Base-by-base conservation (phyloP, 1,140 invertebrate species). In the Vanessa tameamea region DNA sequence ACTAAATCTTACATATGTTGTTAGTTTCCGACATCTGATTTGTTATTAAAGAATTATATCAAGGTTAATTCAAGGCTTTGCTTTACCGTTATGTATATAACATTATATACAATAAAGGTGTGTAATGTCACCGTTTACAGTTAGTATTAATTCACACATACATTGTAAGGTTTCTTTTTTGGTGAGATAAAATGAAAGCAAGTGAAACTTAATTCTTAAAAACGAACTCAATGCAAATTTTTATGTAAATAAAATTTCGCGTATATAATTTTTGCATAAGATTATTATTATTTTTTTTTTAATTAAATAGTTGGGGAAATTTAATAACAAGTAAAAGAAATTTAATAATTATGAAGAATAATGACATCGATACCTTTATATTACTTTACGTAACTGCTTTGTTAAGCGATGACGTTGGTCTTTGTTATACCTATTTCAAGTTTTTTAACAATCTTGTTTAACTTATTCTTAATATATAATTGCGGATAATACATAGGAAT, bases 11-110 rank as follows among this genome's bases (percentile, higher is more conserved):
- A 61, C 11, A 20, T 13, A 26, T 14, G 2, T 61, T 23, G 20
- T 31, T 31, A 31, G 15, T 57, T 47, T 55, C 66, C 51, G 50
- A 57, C 66, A 57, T 68, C 23, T 57, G 12, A 57, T 55, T 47
- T 43, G 51, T 55, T 55, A 43, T 16, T 43, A 55, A 68, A 13
- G 8, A 53, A 67, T 53, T 68, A 68, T 55, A 67, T 9, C 23
- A 67, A 67, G 50, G 51, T 43, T 37, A 53, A 48, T 50, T 31
- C 64, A 67, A 53, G 48, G 64, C 50, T 67, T 53, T 26, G n/a
- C 53, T 37, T n/a, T 64, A 64, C 37, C 11, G 23, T 43, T 37
- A 2, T 43, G 43, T 9, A 23, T 57, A 53, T 53, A n/a, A 53
- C 6, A 7, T 8, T n/a, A 53, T 53, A 57, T 23, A 57, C 53